phyloP scores from a whole-genome alignment of 1,140 invertebrate species.

The Sitodiplosis mosellana region DNA sequence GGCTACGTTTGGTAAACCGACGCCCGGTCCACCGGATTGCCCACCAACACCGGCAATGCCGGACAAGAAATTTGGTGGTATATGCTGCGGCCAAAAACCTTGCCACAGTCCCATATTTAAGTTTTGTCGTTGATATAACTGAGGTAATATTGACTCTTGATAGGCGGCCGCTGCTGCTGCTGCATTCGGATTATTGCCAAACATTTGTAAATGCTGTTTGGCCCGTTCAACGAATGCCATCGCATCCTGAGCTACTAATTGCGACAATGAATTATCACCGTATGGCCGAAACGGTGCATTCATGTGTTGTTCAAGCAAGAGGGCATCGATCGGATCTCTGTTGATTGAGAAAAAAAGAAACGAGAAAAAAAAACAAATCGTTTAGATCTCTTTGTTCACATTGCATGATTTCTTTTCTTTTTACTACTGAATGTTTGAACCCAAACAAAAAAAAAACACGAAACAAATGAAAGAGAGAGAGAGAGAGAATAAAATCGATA shows the following conservation, averaged over 20 bases:
- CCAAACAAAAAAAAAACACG: no score
- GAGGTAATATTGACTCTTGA: conserved; percentile 24
- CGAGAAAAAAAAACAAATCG: no score
- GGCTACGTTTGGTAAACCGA: conserved; percentile 7
- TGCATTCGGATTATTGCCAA: conserved; percentile 14
- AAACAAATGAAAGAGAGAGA: no score
- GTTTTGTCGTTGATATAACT: conserved; percentile 22
- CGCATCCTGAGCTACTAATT: conserved; percentile 33
- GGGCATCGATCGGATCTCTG: conserved; percentile 45
- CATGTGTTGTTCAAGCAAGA: conserved; percentile 44
- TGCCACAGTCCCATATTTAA: conserved; percentile 21
- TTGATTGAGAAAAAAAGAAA: conserved; percentile 11
- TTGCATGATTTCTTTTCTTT: background rate
- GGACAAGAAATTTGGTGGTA: conserved; percentile 19
- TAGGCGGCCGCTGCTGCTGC: conserved; percentile 11
- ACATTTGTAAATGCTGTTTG: conserved; percentile 38
- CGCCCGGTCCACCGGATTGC: conserved; percentile 9
- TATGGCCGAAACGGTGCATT: conserved; percentile 38
- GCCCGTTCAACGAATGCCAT: conserved; percentile 40
- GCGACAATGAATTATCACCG: conserved; percentile 28
- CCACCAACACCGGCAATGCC: conserved; percentile 8
- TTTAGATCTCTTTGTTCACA: background rate
- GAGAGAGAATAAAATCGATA: no score
- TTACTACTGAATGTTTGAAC: background rate
- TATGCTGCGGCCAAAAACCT: conserved; percentile 22